Conservation (phyloP, 2,113 vertebrate genomes). For the Aspidoscelis tigris region DNA sequence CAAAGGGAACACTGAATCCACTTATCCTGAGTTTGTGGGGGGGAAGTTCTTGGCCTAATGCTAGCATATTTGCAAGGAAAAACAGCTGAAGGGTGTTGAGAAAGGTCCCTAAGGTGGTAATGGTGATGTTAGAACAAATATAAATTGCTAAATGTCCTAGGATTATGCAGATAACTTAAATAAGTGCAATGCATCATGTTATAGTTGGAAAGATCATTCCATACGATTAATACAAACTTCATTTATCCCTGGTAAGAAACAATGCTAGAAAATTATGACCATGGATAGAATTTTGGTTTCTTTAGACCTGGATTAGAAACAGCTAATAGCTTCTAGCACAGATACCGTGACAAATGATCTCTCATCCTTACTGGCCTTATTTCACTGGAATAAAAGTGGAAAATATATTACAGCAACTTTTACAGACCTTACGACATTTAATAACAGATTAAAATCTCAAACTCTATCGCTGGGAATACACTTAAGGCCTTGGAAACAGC, state of each 20-base stretch:
- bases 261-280: too few species aligned
- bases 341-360: too few species aligned
- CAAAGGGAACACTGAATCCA: too few species aligned
- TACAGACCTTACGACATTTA: neutral
- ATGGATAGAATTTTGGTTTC: too few species aligned
- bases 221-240: neutral
- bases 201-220: neutral
- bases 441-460: neutral
- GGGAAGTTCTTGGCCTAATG: too few species aligned
- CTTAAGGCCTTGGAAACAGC: slow-evolving; percentile 1
- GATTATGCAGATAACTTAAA: neutral
- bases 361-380: neutral
- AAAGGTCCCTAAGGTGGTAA: too few species aligned
- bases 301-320: neutral
- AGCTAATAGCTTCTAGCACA: neutral
- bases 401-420: neutral
- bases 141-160: too few species aligned
- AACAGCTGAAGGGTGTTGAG: too few species aligned
- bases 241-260: neutral
- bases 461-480: neutral
- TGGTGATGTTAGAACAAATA: too few species aligned
- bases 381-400: too few species aligned
- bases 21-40: too few species aligned
- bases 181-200: neutral
- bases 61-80: too few species aligned